Evolutionary conservation across 2,797 vertebrate species (phyloP), one percentile per base, ranked within the genome.

Genomic region (Phrynocephalus forsythii): DNA sequence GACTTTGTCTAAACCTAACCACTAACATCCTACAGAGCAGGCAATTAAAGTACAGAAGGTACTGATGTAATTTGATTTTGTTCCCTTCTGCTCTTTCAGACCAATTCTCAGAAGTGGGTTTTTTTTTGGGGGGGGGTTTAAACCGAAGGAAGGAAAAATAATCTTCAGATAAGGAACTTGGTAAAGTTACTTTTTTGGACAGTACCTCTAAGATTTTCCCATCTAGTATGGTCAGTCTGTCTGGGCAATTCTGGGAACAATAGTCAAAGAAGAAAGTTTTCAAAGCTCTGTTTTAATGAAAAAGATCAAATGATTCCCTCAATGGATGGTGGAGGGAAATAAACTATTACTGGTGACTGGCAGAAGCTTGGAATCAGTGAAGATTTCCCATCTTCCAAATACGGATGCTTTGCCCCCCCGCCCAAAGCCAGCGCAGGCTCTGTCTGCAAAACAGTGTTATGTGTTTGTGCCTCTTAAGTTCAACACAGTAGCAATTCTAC

Each of bases 361-460:
- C 90, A 92, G 91, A 89, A 93, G 91, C 91, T 92, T 85, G 91
- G 83, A 90, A 93, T 89, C 84, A 92, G 82, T 20, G 63, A 91
- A 88, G 82, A 71, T 77, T 91, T 93, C 86, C 90, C 93, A 83
- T 83, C 92, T 91, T 90, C 84, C 79, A 89, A 91, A 86, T 86
- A 88, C 80, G 90, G 90, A 84, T 88, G 86, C 90, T 89, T 95
- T 92, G 85, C 92, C 90, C 92, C 89, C 92, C 92, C 88, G 52
- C 78, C 73, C 87, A 88, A 88, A 90, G 86, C 89, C 88, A 76
- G 94, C 93, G 89, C 79, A 79, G 76, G 52, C 63, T 50, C 13
- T 44, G 63, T 28, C 44, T 90, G 93, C 88, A 91, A 90, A 93
- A 89, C 85, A 91, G 89, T 90, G 92, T 81, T 80, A 91, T 77